Conservation (phyloP, 2,888 invertebrate genomes). For the Abrostola triplasia region DNA sequence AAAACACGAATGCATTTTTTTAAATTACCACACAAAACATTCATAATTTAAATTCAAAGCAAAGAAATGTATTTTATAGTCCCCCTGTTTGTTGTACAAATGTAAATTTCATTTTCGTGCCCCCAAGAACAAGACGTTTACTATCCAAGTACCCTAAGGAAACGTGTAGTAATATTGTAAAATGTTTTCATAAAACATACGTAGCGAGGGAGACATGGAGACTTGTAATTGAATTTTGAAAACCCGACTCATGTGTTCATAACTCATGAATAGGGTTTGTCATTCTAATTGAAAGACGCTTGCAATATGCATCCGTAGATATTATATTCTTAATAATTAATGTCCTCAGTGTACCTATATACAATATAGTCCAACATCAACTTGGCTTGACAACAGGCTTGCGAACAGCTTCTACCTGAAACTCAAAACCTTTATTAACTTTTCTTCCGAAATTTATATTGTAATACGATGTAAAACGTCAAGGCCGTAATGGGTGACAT, state of each 20-base stretch:
- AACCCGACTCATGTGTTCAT: conserved; percentile 63
- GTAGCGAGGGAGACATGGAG: conserved; percentile 67
- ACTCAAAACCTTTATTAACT: no score
- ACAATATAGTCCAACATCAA: not conserved
- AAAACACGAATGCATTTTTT: conserved; percentile 23
- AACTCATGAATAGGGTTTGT: conserved; percentile 37
- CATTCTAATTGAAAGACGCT: conserved; percentile 62
- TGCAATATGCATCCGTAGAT: conserved; percentile 35
- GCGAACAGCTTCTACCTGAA: no score
- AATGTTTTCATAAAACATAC: conserved; percentile 78
- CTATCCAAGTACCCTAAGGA: conserved; percentile 64
- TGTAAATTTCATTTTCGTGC: conserved; percentile 67
- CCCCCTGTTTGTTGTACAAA: conserved; percentile 63
- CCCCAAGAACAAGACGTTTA: conserved; percentile 67
- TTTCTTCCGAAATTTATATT: no score
- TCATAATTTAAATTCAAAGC: conserved; percentile 55
- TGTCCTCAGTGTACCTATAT: not conserved
- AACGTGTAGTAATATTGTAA: conserved; percentile 70
- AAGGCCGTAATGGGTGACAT: no score
- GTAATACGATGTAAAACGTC: no score
- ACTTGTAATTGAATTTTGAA: conserved; percentile 80
- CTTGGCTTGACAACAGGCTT: no score
- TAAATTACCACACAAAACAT: conserved; percentile 42
- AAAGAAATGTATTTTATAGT: conserved; percentile 56
- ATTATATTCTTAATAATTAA: conserved; percentile 6